These are phyloP conservation scores for Chironex yamaguchii DNA, from an alignment of 30 jellyfish, hydroid and myxozoan genomes.

Conservation along the genomic window DNA sequence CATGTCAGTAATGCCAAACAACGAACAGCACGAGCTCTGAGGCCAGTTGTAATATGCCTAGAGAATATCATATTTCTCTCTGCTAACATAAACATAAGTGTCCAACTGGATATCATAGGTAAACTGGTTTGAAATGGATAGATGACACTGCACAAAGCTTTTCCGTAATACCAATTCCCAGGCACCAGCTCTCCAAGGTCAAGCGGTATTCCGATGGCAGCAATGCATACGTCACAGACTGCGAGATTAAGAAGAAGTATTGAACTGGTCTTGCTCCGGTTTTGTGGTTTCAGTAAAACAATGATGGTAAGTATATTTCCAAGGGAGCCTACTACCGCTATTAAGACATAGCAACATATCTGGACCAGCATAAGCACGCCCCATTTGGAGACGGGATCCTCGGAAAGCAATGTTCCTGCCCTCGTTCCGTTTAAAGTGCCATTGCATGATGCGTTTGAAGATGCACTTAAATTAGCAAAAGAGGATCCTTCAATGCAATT, in stretches of 20 bases:
- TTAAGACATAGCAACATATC: conserved; percentile 42
- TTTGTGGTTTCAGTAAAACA: conserved; percentile 51
- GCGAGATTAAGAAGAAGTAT: conserved; percentile 71
- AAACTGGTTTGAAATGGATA: conserved; percentile 79
- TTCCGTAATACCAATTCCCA: conserved; percentile 66
- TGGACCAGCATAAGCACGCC: conserved; percentile 43
- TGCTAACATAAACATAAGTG: conserved; percentile 74
- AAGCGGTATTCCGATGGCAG: conserved; percentile 72
- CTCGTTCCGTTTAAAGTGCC: too few species aligned
- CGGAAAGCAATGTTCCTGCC: too few species aligned
- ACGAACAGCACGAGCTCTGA: conserved; percentile 43
- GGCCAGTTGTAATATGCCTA: conserved; percentile 20
- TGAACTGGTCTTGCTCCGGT: conserved; percentile 69
- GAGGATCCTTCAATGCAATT: too few species aligned
- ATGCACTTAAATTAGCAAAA: too few species aligned
- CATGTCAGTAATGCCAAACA: conserved; percentile 67
- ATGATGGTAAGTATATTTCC: conserved; percentile 71
- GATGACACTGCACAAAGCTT: conserved; percentile 53
- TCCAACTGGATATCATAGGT: conserved; percentile 82
- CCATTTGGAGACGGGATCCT: neutral
- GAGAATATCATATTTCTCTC: conserved; percentile 70
- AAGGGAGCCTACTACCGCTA: conserved; percentile 69
- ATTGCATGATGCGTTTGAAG: too few species aligned
- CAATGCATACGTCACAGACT: conserved; percentile 60
- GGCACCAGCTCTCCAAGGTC: conserved; percentile 60